Evolutionary conservation across 1,140 invertebrate species (phyloP), one percentile per base, ranked within the genome.

Genomic region (Drosophila sechellia): DNA sequence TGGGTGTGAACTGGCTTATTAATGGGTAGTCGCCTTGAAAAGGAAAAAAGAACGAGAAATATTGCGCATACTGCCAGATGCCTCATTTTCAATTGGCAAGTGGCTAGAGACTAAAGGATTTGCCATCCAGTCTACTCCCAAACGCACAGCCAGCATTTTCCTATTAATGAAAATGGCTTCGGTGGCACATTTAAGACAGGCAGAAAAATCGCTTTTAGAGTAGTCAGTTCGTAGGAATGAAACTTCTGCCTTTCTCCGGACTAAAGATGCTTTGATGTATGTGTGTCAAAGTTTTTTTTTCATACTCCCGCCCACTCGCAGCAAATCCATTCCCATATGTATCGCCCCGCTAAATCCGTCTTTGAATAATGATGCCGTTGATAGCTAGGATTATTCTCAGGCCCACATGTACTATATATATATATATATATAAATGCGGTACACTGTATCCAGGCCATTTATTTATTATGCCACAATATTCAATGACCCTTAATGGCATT

Each of bases 401-500:
- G 37, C 65, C 17, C 42, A 66, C 13, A 53, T 31, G 35, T 10
- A 48, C n/a, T 20, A 55, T 20, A 48, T 34, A 54, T 34, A 15
- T 40, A 39, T 48, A 35, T 46, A 12, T 22, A 34, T 49, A 27
- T 53, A 46, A 55, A 48, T 45, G 42, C 20, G n/a, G 31, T 10
- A 6, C 52, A 37, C 31, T 31, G 31, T 48, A 48, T 63, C 52
- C 34, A 34, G 56, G 54, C 66, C 84, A 87, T 87, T 87, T 87
- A 87, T 87, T 87, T 87, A 87, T 87, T 87, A 89, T 89, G 83
- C 84, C 85, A 84, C 84, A 89, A 89, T 89, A 89, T 89, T 89
- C 84, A 89, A 89, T 89, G 84, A 80, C 84, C 85, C 84, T 89
- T 89, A 89, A 89, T 89, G 84, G 84, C 84, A 90, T 89, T 89